phyloP scores from a whole-genome alignment of 2,797 vertebrate genomes.

The Lithobates pipiens region DNA sequence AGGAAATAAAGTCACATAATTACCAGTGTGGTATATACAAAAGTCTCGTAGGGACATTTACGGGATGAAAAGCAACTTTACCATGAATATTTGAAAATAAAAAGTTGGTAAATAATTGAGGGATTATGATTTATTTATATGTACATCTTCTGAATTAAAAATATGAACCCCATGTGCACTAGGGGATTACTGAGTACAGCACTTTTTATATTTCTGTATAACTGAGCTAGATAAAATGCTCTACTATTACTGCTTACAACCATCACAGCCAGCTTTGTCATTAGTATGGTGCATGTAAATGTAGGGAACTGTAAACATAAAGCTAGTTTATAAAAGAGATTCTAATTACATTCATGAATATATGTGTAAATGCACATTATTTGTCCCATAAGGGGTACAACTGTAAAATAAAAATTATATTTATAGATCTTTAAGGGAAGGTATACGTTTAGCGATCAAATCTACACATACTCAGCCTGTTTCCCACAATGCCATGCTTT shows the following conservation, averaged over 20 bases:
- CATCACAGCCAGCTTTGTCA: neutral
- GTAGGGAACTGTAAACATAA: neutral
- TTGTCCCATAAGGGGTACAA: too few relatives aligned
- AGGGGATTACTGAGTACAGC: neutral
- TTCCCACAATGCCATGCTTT: too few relatives aligned
- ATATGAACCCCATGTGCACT: neutral
- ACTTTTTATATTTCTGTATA: neutral
- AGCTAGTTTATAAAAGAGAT: neutral
- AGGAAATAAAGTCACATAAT: neutral
- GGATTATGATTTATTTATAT: neutral
- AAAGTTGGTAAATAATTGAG: neutral
- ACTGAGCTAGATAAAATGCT: neutral
- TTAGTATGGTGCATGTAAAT: neutral
- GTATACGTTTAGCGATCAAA: too few relatives aligned
- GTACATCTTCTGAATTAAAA: neutral
- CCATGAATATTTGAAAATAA: neutral
- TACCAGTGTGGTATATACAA: neutral
- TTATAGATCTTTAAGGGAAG: too few relatives aligned
- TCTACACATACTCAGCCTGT: neutral
- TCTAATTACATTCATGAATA: neutral
- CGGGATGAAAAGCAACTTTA: neutral
- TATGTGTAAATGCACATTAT: neutral
- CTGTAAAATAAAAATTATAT: too few relatives aligned
- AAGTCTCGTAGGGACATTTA: neutral
- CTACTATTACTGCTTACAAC: neutral